Conservation (phyloP, 1,140 invertebrate genomes). For the Macrobrachium nipponense region DNA sequence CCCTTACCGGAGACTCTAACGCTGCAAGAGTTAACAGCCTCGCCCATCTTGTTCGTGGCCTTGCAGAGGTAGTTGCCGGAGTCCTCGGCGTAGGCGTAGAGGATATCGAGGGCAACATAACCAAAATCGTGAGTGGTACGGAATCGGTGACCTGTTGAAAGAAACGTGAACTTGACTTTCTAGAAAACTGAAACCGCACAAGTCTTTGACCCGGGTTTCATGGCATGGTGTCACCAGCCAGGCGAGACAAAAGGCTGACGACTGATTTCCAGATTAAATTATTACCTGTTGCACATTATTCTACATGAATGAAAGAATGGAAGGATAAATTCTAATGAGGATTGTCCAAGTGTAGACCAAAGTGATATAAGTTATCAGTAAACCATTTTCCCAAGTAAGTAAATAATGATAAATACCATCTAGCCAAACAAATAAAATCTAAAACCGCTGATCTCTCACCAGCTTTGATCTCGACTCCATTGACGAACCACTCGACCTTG, state of each 20-base stretch:
- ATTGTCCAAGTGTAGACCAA: too few relatives aligned
- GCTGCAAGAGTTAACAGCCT: conserved; percentile 91
- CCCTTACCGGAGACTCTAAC: conserved; percentile 76
- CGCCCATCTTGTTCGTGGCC: conserved; percentile 90
- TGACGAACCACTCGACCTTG: conserved; percentile 95
- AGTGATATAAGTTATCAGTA: too few relatives aligned
- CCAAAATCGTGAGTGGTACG: conserved; percentile 95
- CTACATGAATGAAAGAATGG: too few relatives aligned
- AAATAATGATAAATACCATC: too few relatives aligned
- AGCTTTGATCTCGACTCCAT: conserved; percentile 81
- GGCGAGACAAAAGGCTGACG: too few relatives aligned
- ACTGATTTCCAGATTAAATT: too few relatives aligned
- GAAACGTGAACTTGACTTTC: not conserved
- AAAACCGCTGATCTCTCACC: conserved; percentile 68
- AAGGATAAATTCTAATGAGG: too few relatives aligned
- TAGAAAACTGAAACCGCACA: not conserved
- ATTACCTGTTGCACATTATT: too few relatives aligned
- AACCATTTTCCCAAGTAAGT: too few relatives aligned
- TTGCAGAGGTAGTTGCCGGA: conserved; percentile 94
- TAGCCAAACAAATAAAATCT: too few relatives aligned
- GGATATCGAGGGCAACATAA: conserved; percentile 93
- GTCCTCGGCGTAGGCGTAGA: conserved; percentile 94
- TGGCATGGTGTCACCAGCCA: too few relatives aligned
- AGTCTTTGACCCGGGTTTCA: not conserved
- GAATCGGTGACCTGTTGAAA: conserved; percentile 69